Base-by-base conservation (phyloP, 2,888 invertebrate genomes). In the Spodoptera littoralis region DNA sequence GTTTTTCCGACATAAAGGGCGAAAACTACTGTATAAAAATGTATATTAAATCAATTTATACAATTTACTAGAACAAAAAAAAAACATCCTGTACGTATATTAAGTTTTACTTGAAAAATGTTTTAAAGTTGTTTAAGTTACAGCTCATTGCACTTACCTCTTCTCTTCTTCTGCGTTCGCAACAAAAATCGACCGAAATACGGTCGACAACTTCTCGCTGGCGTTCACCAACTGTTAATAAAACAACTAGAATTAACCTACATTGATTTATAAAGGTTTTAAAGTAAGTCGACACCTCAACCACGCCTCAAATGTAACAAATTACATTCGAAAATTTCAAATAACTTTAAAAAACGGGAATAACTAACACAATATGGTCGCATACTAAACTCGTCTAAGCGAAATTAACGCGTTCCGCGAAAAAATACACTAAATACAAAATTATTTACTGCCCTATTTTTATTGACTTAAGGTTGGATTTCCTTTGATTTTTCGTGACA, bases 341-440 rank as follows among this genome's bases (percentile, higher is more conserved):
- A 66, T 56, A 43, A 57, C 41, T 56, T 65, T 60, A 56, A 57
- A 60, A 65, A 73, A 41, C 66, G 45, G 53, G 60, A 61, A 36
- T 65, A 65, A 56, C 51, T 58, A 66, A 27, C 60, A 55, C 53
- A 48, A 48, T 69, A 64, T 67, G 45, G 61, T 60, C 42, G 57
- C 52, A 50, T 41, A 68, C 61, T 66, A 60, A 46, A 55, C 55
- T 36, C 50, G 48, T 57, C 48, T 49, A 60, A n/a, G 59, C 56
- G 11, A 67, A 70, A 73, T 57, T 60, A 60, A 60, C 57, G 43
- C 44, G 51, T 52, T 58, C 45, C 27, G n/a, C 27, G 30, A 63
- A 71, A 51, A 63, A 61, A 60, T 4, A 44, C 22, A 2, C 18
- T 3, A 13, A 49, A 4, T 12, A 24, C 11, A 24, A 55, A 59